These are phyloP conservation scores for Eulemur coronatus DNA, from an alignment of 2,797 vertebrate species.

Conservation along the genomic window DNA sequence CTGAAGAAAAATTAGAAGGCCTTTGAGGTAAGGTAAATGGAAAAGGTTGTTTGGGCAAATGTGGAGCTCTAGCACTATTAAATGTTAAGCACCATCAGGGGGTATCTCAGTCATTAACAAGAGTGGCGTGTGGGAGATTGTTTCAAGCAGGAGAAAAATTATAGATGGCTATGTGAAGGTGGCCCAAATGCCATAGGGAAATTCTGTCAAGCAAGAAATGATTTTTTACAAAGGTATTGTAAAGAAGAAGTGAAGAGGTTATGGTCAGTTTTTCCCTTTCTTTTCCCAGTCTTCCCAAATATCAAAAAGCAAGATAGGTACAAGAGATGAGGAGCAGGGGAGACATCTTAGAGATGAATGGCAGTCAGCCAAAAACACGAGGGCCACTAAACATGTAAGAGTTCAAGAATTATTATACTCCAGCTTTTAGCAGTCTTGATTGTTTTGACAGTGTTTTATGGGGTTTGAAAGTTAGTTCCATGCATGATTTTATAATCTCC, in stretches of 20 bases:
- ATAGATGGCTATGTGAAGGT: slow-evolving; percentile 83
- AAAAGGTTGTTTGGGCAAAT: slow-evolving; percentile 95
- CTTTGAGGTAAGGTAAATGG: slow-evolving; percentile 97
- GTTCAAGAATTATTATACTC: background rate
- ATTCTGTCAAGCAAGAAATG: slow-evolving; percentile 84
- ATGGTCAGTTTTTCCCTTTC: background rate
- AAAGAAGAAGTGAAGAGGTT: slow-evolving; percentile 64
- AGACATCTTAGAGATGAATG: background rate
- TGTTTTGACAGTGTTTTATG: slow-evolving; percentile 66
- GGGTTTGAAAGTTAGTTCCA: slow-evolving; percentile 70
- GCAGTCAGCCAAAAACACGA: background rate
- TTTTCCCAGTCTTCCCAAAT: slow-evolving; percentile 35
- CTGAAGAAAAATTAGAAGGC: slow-evolving; percentile 97
- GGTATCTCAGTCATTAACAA: slow-evolving; percentile 93
- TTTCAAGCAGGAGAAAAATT: slow-evolving; percentile 87
- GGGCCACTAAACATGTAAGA: background rate
- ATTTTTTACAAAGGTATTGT: slow-evolving; percentile 81
- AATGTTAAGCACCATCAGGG: slow-evolving; percentile 95
- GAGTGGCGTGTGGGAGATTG: slow-evolving; percentile 88
- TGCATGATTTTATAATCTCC: slow-evolving; percentile 71
- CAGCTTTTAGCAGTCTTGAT: slow-evolving; percentile 52
- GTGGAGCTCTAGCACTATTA: slow-evolving; percentile 91
- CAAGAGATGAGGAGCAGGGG: background rate
- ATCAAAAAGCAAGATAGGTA: background rate
- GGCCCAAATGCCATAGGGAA: slow-evolving; percentile 85